Conservation (phyloP, 2,888 invertebrate genomes). For the Drosophila meridionalis region DNA sequence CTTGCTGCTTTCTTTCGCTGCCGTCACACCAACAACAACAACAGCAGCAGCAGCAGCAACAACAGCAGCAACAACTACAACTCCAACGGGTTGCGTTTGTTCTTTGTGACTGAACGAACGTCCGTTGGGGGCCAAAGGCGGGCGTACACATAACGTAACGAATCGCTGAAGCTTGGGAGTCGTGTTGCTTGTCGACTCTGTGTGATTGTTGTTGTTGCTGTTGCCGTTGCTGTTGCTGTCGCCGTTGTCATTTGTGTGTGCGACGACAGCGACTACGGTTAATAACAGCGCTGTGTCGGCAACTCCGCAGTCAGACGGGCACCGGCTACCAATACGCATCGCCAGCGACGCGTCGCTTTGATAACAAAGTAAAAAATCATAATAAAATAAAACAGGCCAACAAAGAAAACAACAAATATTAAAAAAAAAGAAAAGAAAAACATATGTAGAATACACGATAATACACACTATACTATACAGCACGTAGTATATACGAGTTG, state of each 20-base stretch:
- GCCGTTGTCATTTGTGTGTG: conserved; percentile 42
- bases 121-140: conserved; percentile 48
- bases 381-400: conserved; percentile 7
- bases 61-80: conserved; percentile 39
- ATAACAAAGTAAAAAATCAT: conserved; percentile 17
- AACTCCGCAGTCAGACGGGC: conserved; percentile 67
- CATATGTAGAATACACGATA: conserved; percentile 11
- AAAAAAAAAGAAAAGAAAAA: not conserved
- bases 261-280: conserved; percentile 61
- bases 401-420: conserved; percentile 13
- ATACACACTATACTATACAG: conserved; percentile 9
- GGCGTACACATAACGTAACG: conserved; percentile 60
- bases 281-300: conserved; percentile 62
- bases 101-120: conserved; percentile 69
- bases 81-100: conserved; percentile 68
- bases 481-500: conserved; percentile 10
- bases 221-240: conserved; percentile 24
- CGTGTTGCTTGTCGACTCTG: conserved; percentile 58
- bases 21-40: conserved; percentile 21
- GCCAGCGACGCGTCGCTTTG: conserved; percentile 43
- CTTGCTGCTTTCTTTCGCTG: conserved; percentile 67
- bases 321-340: conserved; percentile 59
- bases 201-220: conserved; percentile 35
- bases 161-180: conserved; percentile 59
- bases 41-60: conserved; percentile 3